phyloP scores from a whole-genome alignment of 2,797 vertebrate species.

The Cyprinodon diabolis region DNA sequence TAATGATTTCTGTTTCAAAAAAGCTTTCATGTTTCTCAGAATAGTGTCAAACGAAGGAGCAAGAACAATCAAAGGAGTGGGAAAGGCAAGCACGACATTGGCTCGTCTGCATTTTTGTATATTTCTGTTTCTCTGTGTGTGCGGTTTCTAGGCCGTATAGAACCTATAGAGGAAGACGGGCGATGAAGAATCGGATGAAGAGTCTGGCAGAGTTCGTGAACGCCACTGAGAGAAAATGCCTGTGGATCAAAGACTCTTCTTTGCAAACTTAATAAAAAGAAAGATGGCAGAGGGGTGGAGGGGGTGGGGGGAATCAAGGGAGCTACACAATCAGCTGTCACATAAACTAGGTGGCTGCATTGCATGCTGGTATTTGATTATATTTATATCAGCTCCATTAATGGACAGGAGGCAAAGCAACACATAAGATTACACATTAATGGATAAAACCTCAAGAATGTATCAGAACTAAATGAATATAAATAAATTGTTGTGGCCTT shows the following conservation, averaged over 20 bases:
- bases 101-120: conserved; percentile 50
- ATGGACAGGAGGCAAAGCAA: conserved; percentile 11
- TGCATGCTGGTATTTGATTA: conserved; percentile 40
- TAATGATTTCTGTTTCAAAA: conserved; percentile 1
- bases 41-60: conserved; percentile 47
- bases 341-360: conserved; percentile 57
- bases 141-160: conserved; percentile 42
- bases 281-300: conserved; percentile 61
- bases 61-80: conserved; percentile 46
- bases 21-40: conserved; percentile 33
- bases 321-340: conserved; percentile 74
- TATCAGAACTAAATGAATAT: not conserved
- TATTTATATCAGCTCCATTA: conserved; percentile 39
- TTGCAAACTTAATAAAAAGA: conserved; percentile 78
- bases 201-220: conserved; percentile 69
- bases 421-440: not conserved
- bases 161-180: conserved; percentile 61
- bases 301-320: conserved; percentile 65
- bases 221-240: conserved; percentile 72
- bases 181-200: conserved; percentile 72
- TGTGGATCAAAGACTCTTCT: conserved; percentile 73
- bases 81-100: conserved; percentile 58
- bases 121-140: conserved; percentile 33
- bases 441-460: conserved; percentile 7
- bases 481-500: not conserved